Base-by-base conservation (phyloP, 2,888 invertebrate species). In the Temnothorax ravouxi region DNA sequence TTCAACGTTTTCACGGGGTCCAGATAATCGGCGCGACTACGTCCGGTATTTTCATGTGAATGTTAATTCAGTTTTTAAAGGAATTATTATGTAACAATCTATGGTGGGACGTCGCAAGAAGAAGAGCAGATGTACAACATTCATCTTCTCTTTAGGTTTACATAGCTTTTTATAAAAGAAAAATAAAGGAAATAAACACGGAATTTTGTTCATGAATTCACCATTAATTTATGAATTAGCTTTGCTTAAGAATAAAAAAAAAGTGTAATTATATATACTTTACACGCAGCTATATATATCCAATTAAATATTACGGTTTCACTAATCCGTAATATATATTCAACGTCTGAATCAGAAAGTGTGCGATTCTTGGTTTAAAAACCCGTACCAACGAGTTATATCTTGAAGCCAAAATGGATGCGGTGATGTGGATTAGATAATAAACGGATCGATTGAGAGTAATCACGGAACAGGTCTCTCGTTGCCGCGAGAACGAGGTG, bases 1-100 rank as follows among this genome's bases (percentile, higher is more conserved):
- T 15, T 13, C 75, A 81, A 81, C 72, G 84, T 88, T 89, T 85
- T 67, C 87, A 62, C 67, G 13, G 8, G 11, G 13, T 8, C 18
- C 18, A 34, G 29, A 41, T 79, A 64, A 85, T 77, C 71, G 21
- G 47, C n/a, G 18, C 72, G 15, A 72, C 11, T 50, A 29, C 18
- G 50, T 38, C 41, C 29, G n/a, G 44, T 56, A 79, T 34, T 79
- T 67, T 71, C 44, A 13, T 29, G 25, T 34, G 4, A 34, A 64
- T 18, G n/a, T 21, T 9, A 79, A 56, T 44, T 79, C 4, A 52
- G 34, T 79, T 71, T 67, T 71, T 56, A 72, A 56, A 79, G 21
- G 11, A n/a, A 71, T 56, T 54, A 69, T 77, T 56, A 11, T 34
- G 2, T 44, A 29, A 67, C 1, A 11, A 34, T 9, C 8, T 44